Evolutionary conservation across 1,140 invertebrate genomes (phyloP).

Genomic region (Caenorhabditis tropicalis): DNA sequence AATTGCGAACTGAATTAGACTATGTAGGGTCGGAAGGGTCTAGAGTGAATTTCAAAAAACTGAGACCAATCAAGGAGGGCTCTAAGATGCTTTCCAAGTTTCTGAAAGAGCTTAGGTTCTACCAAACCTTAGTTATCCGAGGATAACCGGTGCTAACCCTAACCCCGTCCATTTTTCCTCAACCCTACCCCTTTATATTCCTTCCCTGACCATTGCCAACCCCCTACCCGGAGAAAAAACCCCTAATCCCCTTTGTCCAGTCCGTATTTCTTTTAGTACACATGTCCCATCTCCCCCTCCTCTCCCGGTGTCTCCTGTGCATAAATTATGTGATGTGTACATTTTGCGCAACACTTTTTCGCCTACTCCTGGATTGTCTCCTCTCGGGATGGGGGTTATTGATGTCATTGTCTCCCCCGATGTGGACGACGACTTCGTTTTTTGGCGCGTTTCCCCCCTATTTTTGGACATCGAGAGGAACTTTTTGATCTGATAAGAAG

Average conservation of each 20-base stretch:
- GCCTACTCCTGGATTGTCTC: background rate
- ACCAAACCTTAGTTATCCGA: no score
- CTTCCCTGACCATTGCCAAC: no score
- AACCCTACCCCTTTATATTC: no score
- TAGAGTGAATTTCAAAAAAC: no score
- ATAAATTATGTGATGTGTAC: slow-evolving; percentile 35
- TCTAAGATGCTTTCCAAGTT: no score
- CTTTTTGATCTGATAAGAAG: background rate
- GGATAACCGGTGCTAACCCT: no score
- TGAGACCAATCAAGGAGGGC: no score
- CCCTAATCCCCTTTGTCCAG: background rate
- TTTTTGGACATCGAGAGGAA: background rate
- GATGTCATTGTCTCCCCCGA: background rate
- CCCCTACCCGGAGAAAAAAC: background rate
- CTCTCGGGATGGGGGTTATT: background rate
- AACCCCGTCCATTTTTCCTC: no score
- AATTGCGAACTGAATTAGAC: no score
- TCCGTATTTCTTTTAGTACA: background rate
- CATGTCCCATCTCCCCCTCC: background rate
- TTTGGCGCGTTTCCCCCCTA: background rate
- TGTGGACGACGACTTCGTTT: background rate
- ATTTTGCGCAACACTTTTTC: slow-evolving; percentile 19
- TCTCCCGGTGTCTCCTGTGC: background rate
- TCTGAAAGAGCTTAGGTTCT: no score
- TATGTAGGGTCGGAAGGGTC: no score